Evolutionary conservation across 2,888 invertebrate genomes (phyloP).

Genomic region (Linnaemya vulpina): DNA sequence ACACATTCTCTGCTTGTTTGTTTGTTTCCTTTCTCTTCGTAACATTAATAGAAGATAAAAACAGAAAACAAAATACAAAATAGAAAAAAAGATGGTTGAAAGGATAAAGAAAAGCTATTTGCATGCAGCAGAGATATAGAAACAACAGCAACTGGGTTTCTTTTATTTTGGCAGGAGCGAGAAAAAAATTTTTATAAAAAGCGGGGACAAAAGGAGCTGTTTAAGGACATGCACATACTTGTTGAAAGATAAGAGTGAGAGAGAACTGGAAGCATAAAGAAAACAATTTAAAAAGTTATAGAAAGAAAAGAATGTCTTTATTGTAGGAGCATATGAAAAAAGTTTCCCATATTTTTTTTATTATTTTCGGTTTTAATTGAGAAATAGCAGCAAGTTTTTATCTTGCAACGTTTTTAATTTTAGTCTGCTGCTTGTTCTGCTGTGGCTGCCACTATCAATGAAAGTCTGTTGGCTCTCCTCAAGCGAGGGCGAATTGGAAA

Average conservation of each 20-base stretch:
- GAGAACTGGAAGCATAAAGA: constrained; percentile 13
- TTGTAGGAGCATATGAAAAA: constrained; percentile 18
- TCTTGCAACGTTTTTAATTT: constrained; percentile 33
- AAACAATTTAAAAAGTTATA: constrained; percentile 27
- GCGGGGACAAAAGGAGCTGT: constrained; percentile 56
- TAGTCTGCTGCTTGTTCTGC: not conserved
- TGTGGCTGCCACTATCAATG: constrained; percentile 17
- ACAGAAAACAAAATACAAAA: not conserved
- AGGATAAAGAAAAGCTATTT: constrained; percentile 55
- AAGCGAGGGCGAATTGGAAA: constrained; percentile 16
- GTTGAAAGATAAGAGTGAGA: constrained; percentile 43
- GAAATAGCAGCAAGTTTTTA: constrained; percentile 44
- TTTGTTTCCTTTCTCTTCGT: constrained; percentile 37
- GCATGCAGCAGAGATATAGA: constrained; percentile 38
- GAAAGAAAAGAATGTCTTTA: constrained; percentile 46
- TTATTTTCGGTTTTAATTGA: constrained; percentile 69
- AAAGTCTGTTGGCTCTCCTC: constrained; percentile 12
- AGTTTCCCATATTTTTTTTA: too few species aligned
- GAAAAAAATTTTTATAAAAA: constrained; percentile 11
- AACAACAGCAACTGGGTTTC: constrained; percentile 32
- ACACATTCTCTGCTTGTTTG: constrained; percentile 51
- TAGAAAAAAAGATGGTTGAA: constrained; percentile 5
- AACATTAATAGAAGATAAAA: constrained; percentile 16
- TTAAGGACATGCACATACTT: constrained; percentile 66
- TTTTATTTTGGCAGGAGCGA: constrained; percentile 46